Percentiles rank a stretch among this genome's conserved stretches.
phyloP scores from a whole-genome alignment of 1,140 invertebrate genomes.

The Chlorops oryzae region DNA sequence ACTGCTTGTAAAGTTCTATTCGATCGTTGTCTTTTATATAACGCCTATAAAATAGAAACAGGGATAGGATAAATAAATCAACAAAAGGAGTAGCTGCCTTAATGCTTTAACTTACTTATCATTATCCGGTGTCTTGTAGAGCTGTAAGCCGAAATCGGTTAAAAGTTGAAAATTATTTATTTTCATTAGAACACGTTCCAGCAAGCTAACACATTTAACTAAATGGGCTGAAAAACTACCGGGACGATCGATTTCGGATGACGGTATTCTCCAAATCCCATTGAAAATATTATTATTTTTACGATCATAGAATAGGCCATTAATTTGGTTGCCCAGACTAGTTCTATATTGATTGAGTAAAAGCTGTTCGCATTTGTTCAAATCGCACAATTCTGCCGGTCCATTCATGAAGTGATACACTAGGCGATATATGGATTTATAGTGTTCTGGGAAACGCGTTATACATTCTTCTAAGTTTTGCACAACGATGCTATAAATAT shows the following conservation, averaged over 20 bases:
- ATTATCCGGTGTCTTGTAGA: conserved; percentile 71
- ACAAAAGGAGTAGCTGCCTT: background rate
- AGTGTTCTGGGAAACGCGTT: conserved; percentile 80
- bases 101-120: conserved; percentile 66
- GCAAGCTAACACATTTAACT: conserved; percentile 71
- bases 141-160: conserved; percentile 71
- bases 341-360: conserved; percentile 63
- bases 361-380: conserved; percentile 63
- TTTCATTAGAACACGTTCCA: conserved; percentile 74
- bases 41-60: conserved; percentile 15
- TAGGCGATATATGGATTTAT: conserved; percentile 85
- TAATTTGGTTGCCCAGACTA: conserved; percentile 57
- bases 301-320: conserved; percentile 78
- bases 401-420: conserved; percentile 78
- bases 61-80: background rate
- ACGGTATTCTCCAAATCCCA: conserved; percentile 87
- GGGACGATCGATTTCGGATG: conserved; percentile 81
- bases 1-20: conserved; percentile 18
- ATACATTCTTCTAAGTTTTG: conserved; percentile 78
- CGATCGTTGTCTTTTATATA: conserved; percentile 24
- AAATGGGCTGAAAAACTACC: conserved; percentile 89
- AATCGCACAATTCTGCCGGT: conserved; percentile 57
- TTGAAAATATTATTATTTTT: conserved; percentile 87
- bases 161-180: conserved; percentile 74
- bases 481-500: conserved; percentile 57